phyloP scores from a whole-genome alignment of 1,140 invertebrate species.

The Heliothis virescens region DNA sequence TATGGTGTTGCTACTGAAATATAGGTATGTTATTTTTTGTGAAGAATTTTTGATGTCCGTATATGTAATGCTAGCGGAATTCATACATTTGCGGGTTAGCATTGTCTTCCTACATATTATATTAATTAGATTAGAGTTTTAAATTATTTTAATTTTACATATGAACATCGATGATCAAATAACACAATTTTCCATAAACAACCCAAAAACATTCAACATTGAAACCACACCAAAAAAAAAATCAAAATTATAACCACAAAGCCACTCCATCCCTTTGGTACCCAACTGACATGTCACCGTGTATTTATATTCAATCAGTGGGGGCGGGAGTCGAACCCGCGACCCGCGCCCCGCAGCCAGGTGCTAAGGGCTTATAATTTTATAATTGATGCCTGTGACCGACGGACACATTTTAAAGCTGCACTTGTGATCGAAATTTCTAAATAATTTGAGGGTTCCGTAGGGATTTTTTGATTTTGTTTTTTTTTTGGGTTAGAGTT shows the following conservation, averaged over 20 bases:
- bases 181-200: too few species aligned
- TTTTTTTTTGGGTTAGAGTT: neutral
- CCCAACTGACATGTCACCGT: slow-evolving; percentile 57
- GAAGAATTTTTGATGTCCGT: neutral
- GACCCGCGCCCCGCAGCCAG: slow-evolving; percentile 54
- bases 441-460: slow-evolving; percentile 2
- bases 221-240: neutral
- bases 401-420: slow-evolving; percentile 33
- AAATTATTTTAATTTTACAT: neutral
- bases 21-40: neutral
- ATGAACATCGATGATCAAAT: too few species aligned
- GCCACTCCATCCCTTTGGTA: slow-evolving; percentile 55
- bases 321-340: slow-evolving; percentile 66
- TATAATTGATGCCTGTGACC: slow-evolving; percentile 57
- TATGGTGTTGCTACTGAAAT: neutral
- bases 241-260: neutral
- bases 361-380: slow-evolving; percentile 61
- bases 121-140: neutral
- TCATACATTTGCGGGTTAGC: too few species aligned
- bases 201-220: neutral
- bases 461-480: neutral
- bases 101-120: too few species aligned
- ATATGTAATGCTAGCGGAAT: too few species aligned
- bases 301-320: slow-evolving; percentile 55
- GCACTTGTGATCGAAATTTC: slow-evolving; percentile 20